Base-by-base conservation (phyloP, 1,140 invertebrate species). In the Pogonomyrmex barbatus region DNA sequence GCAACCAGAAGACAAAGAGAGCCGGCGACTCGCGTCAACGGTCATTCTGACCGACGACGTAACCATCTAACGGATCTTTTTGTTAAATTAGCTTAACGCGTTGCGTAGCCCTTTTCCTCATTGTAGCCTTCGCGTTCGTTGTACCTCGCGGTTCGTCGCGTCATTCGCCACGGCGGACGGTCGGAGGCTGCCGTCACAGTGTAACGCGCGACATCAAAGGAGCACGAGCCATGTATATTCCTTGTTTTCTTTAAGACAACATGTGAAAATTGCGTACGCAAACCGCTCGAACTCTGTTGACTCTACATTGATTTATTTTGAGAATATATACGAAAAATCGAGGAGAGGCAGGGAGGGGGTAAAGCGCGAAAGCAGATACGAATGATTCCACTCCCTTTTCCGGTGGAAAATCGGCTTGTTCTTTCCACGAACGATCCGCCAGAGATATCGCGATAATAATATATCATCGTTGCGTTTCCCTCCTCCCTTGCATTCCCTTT, bases 31-130 rank as follows among this genome's bases (percentile, higher is more conserved):
- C 17, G 39, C 78, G 52, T n/a, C 79, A 30, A 82, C 42, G 75
- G 24, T 24, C 24, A 24, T 24, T 24, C n/a, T 42, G 42, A 24
- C n/a, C 47, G 62, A 70, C 36, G 12, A 58, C 54, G 79, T 67
- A 36, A 73, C 79, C 42, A 42, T 14, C 79, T 83, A 83, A 83
- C 79, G 79, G 67, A 10, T 73, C 79, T 62, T 83, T 33, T 33
- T 60, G 56, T 78, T 81, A 81, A 81, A 81, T 83, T 73, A 42
- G 54, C 68, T 60, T 73, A 73, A 83, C 79, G 33, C 70, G 30
- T n/a, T 50, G 47, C 36, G 47, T 33, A 47, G 79, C 54, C 79
- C 68, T 83, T 83, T 83, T 73, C 79, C 79, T 73, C 58, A 60
- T 47, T 79, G 77, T 68, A 36, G 54, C 33, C 30, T 14, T 36